These are phyloP conservation scores for Melanostoma scalare DNA, from an alignment of 2,888 invertebrate genomes.

Conservation along the genomic window DNA sequence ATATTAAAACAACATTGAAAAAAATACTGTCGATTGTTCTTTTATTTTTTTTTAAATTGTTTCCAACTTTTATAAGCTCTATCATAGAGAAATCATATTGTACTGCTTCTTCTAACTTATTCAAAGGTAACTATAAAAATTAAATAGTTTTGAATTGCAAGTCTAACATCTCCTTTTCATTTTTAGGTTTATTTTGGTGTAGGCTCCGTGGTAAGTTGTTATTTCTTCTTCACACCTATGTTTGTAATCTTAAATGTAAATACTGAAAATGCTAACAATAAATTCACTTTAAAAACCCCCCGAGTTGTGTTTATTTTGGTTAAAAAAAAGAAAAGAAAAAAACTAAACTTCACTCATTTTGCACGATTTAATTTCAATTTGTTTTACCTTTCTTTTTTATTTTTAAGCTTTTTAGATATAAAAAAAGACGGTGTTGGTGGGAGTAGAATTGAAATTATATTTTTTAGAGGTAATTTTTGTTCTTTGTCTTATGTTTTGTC, in stretches of 20 bases:
- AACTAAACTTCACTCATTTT: background rate
- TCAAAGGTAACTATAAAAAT: too few relatives aligned
- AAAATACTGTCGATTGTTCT: slow-evolving; percentile 63
- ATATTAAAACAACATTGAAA: slow-evolving; percentile 73
- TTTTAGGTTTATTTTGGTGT: background rate
- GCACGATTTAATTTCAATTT: slow-evolving; percentile 1
- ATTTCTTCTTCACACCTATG: slow-evolving; percentile 44
- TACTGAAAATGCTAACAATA: slow-evolving; percentile 48
- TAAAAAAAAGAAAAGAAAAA: background rate
- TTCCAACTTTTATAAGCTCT: background rate
- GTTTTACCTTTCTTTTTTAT: slow-evolving; percentile 24
- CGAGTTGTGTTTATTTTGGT: slow-evolving; percentile 48
- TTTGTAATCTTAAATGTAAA: slow-evolving; percentile 42
- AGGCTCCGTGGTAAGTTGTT: slow-evolving; percentile 34
- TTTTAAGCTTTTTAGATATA: background rate
- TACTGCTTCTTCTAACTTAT: too few relatives aligned
- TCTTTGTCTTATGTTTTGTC: background rate
- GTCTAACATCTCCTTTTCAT: background rate
- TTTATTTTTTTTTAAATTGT: slow-evolving; percentile 23
- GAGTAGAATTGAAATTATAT: slow-evolving; percentile 39
- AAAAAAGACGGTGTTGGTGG: slow-evolving; percentile 46
- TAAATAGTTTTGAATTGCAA: too few relatives aligned
- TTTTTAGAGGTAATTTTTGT: slow-evolving; percentile 26
- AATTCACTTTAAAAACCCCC: slow-evolving; percentile 4
- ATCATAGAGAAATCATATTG: too few relatives aligned